Base-by-base conservation (phyloP, 2,113 vertebrate genomes). In the Pandion haliaetus region DNA sequence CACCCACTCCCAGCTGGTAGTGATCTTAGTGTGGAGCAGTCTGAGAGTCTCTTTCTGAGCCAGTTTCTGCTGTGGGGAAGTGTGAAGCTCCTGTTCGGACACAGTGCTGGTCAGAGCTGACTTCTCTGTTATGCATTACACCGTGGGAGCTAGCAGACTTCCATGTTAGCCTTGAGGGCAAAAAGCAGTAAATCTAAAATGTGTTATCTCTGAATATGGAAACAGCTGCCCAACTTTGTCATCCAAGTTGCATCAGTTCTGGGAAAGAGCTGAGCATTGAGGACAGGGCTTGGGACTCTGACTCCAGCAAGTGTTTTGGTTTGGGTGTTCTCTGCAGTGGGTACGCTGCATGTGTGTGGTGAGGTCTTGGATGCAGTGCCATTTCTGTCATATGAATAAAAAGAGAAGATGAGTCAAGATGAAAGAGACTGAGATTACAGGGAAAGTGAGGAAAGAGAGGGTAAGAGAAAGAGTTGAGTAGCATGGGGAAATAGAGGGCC, bases 311-410 rank as follows among this genome's bases (percentile, higher is more conserved):
- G 31, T 8, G 38, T 5, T 50, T 69, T 20, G 38, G 38, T 31
- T 20, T 38, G 36, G 25, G 31, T 32, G 57, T 38, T 61, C 67
- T 74, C 52, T n/a, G 31, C 70, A 42, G 40, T 3, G 29, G 34
- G 32, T 17, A 11, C n/a, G 18, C 34, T 5, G 40, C 16, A 0
- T 17, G 44, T 49, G 59, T 12, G 0, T 29, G 49, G 42, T 24
- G 58, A 71, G 73, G 38, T 42, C 62, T 65, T 1, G 0, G 36
- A 10, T 28, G 13, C 36, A 23, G 38, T 13, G 40, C 23, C 21
- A 8, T 45, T 84, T 34, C 38, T 82, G 73, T 38, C 34, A 8
- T 4, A 42, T 44, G n/a, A 70, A 26, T 38, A 18, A 19, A 45
- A 67, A 31, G 55, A 50, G 38, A 63, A 25, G 23, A 19, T 70